phyloP scores from a whole-genome alignment of 2,888 invertebrate genomes.

The Rhyacophila evoluta region DNA sequence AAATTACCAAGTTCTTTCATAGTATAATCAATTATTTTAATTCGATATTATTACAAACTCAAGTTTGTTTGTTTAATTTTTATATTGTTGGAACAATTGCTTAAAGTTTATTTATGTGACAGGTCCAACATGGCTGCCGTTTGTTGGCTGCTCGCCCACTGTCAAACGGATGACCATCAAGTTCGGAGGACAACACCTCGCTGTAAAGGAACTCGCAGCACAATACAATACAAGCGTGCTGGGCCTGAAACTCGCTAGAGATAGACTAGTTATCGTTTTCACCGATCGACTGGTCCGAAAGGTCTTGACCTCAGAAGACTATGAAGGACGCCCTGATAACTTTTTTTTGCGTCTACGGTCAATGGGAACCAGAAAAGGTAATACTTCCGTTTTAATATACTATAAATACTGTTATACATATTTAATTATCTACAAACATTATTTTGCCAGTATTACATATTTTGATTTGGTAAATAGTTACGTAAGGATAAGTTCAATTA shows the following conservation, averaged over 20 bases:
- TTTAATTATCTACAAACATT: too few species aligned
- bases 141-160: constrained; percentile 61
- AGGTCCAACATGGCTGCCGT: constrained; percentile 66
- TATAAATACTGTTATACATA: too few species aligned
- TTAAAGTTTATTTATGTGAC: too few species aligned
- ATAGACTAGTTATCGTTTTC: constrained; percentile 69
- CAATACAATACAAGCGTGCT: constrained; percentile 68
- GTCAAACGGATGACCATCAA: constrained; percentile 59
- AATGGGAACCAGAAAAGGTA: constrained; percentile 72
- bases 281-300: constrained; percentile 68
- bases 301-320: constrained; percentile 71
- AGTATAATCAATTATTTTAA: neutral
- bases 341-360: constrained; percentile 74
- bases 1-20: neutral
- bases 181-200: constrained; percentile 68
- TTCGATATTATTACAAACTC: too few species aligned
- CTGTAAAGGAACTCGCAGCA: constrained; percentile 64
- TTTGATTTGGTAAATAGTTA: too few species aligned
- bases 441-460: too few species aligned
- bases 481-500: too few species aligned
- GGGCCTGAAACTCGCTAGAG: constrained; percentile 70
- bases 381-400: too few species aligned
- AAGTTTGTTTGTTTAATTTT: neutral
- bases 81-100: too few species aligned
- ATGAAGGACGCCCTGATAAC: constrained; percentile 75